phyloP scores from a whole-genome alignment of 2,797 vertebrate genomes.

The Morus bassanus region DNA sequence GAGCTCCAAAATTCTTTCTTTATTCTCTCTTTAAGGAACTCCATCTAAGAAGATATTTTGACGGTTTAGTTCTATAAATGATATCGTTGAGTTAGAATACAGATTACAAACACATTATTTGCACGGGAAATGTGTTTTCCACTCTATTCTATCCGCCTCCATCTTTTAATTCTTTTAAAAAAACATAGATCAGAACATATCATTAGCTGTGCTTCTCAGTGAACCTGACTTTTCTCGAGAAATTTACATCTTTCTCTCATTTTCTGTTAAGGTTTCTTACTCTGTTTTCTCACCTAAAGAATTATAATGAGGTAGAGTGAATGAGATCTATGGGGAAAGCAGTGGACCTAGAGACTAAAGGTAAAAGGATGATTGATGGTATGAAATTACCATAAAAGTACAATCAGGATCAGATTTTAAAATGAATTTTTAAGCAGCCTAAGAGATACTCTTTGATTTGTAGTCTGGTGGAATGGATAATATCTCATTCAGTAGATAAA shows the following conservation, averaged over 20 bases:
- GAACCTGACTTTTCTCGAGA: constrained; percentile 85
- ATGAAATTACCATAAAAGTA: constrained; percentile 99
- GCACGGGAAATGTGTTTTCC: constrained; percentile 56
- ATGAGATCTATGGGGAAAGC: constrained; percentile 93
- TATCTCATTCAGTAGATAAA: constrained; percentile 99
- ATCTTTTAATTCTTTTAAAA: constrained; percentile 69
- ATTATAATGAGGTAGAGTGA: constrained; percentile 97
- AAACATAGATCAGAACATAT: constrained; percentile 89
- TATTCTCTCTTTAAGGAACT: constrained; percentile 5
- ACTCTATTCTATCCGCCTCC: constrained; percentile 67
- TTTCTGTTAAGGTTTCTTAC: constrained; percentile 84
- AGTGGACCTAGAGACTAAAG: constrained; percentile 94
- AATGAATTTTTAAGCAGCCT: constrained; percentile 99
- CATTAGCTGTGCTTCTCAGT: constrained; percentile 78
- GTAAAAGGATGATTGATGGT: constrained; percentile 96
- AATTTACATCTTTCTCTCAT: constrained; percentile 98
- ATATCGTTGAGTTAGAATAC: constrained; percentile 14
- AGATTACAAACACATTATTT: constrained; percentile 69
- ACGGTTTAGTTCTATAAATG: constrained; percentile 44
- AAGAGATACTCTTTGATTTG: constrained; percentile 99
- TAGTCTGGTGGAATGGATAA: constrained; percentile 96
- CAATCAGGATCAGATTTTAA: constrained; percentile 99
- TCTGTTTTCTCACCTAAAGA: constrained; percentile 93
- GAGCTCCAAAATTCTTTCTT: constrained; percentile 4
- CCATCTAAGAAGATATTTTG: constrained; percentile 18